These are phyloP conservation scores for Bombus superbus DNA, from an alignment of 1,140 invertebrate genomes.

Conservation along the genomic window DNA sequence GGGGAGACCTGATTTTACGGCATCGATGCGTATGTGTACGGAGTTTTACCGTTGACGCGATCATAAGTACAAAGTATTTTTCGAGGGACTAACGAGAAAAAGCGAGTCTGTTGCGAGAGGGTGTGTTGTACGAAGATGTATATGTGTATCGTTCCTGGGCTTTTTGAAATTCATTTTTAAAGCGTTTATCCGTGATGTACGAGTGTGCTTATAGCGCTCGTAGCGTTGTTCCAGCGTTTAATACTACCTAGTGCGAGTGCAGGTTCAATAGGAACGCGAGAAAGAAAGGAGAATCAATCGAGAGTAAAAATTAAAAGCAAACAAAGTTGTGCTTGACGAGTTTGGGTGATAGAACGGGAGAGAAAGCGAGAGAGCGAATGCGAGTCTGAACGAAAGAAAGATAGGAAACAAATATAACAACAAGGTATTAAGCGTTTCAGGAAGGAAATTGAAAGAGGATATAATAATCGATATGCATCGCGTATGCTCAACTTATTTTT, in stretches of 20 bases:
- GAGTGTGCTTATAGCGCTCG: constrained; percentile 6
- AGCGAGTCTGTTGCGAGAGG: background rate
- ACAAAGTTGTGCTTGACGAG: background rate
- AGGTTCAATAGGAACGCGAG: background rate
- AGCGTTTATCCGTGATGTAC: background rate
- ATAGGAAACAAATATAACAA: background rate
- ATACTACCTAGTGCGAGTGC: constrained; percentile 23
- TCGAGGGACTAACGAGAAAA: constrained; percentile 32
- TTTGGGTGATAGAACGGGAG: background rate
- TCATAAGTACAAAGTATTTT: constrained; percentile 64
- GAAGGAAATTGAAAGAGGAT: constrained; percentile 11
- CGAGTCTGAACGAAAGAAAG: background rate
- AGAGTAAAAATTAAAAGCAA: background rate
- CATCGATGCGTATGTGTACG: constrained; percentile 36
- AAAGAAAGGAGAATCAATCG: background rate
- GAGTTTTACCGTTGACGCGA: constrained; percentile 60
- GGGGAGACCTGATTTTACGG: constrained; percentile 37
- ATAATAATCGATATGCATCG: constrained; percentile 36
- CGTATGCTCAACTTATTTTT: constrained; percentile 57
- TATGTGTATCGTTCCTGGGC: constrained; percentile 39
- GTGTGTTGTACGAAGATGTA: constrained; percentile 22
- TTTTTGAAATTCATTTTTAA: constrained; percentile 44
- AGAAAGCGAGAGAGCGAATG: background rate
- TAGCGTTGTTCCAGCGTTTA: background rate
- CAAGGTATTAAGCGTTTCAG: constrained; percentile 45